A percentile compares a stretch with the other conserved stretches of the same genome.
Conservation (phyloP, 2,113 vertebrate genomes). For the Cinclus mexicanus region DNA sequence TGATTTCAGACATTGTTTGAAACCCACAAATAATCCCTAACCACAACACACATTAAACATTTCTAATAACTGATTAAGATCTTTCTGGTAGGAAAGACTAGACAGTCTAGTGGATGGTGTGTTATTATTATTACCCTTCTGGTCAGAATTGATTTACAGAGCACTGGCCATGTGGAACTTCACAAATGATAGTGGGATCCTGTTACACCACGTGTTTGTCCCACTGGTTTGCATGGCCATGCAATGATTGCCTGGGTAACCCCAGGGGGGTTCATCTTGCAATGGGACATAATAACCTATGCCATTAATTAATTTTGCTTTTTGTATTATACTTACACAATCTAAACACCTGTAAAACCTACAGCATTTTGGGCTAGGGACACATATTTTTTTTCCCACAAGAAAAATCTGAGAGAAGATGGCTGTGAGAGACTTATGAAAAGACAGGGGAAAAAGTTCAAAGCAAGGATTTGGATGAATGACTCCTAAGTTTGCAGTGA, state of each 20-base stretch:
- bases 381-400: neutral
- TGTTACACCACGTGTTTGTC: neutral
- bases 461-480: neutral
- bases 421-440: neutral
- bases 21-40: conserved; percentile 39
- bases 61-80: conserved; percentile 58
- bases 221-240: neutral
- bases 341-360: neutral
- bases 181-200: neutral
- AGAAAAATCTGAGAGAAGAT: neutral
- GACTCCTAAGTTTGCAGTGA: neutral
- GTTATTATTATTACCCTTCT: neutral
- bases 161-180: neutral
- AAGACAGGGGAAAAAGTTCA: neutral
- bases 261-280: neutral
- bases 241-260: fast-evolving
- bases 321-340: neutral
- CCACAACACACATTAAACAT: conserved; percentile 29
- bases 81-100: conserved; percentile 20
- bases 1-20: conserved; percentile 41
- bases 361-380: neutral
- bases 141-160: neutral
- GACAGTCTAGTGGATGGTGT: neutral
- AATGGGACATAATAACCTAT: fast-evolving
- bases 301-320: neutral